Base-by-base conservation (phyloP, 2,113 vertebrate species). In the Spea bombifrons region DNA sequence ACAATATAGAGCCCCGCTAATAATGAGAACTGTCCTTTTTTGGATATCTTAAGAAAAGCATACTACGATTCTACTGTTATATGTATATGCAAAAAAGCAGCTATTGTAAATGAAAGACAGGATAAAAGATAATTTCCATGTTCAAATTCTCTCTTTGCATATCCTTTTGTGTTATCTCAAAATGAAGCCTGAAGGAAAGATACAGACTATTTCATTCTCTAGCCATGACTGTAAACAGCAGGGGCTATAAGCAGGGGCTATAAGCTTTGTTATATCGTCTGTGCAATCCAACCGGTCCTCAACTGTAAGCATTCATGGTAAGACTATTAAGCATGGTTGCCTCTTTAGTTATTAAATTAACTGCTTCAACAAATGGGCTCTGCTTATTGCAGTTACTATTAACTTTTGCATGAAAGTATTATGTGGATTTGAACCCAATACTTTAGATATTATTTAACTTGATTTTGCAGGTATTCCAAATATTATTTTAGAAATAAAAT, bases 181-280 rank as follows among this genome's bases (percentile, higher is more conserved):
- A 59, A 15, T 57, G 10, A 59, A 57, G 70, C 53, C 52, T 72
- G 17, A 52, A 72, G 71, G 43, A 59, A 72, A 13, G 53, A 44
- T 43, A 72, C 7, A 71, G 12, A 57, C 61, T 64, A 16, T 16
- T 59, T 72, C 57, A 59, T 59, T 46, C 71, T 57, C 43, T 43
- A 57, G 30, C 45, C 53, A 45, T 72, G 71, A 57, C 71, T 59
- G 50, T 8, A 8, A 53, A 46, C 71, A 57, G 71, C 71, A 72
- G 52, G 52, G 71, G n/a, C 71, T 53, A 72, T 59, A 57, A 46
- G 43, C 71, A 72, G 52, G 52, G 71, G n/a, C 71, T 53, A 72
- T 59, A 57, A 46, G 43, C 71, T 72, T 10, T 59, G 71, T 72
- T 59, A 59, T 7, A 72, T 59, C 57, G 71, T 72, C 30, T 72